These are phyloP conservation scores for Drosophila setosimentum DNA, from an alignment of 2,888 invertebrate genomes.

Conservation along the genomic window DNA sequence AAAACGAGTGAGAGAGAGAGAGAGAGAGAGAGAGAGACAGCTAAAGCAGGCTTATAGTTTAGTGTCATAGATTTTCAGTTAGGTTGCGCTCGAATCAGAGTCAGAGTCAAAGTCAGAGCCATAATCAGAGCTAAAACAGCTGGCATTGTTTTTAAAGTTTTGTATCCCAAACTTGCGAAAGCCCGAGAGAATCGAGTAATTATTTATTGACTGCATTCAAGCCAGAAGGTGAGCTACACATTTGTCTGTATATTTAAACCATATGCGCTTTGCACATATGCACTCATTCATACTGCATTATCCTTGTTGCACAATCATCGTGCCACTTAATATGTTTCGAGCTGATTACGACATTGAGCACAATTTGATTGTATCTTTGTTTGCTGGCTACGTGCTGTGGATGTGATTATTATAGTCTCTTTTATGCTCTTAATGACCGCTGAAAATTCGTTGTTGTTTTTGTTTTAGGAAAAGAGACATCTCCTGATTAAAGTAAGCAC, in stretches of 20 bases:
- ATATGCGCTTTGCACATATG: slow-evolving; percentile 13
- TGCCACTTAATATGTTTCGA: slow-evolving; percentile 38
- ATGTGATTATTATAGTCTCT: slow-evolving; percentile 1
- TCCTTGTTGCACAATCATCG: slow-evolving; percentile 22
- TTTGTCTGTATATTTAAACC: slow-evolving; percentile 13
- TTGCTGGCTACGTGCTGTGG: neutral
- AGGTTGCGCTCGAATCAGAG: slow-evolving; percentile 29
- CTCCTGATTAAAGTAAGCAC: neutral
- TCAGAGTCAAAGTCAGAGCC: slow-evolving; percentile 8
- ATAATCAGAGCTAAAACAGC: slow-evolving; percentile 26
- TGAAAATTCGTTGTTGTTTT: neutral
- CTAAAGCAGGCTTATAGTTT: slow-evolving; percentile 59
- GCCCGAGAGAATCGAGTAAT: slow-evolving; percentile 13
- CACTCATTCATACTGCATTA: slow-evolving; percentile 14
- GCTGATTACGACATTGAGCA: slow-evolving; percentile 40
- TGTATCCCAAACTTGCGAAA: neutral
- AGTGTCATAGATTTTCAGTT: slow-evolving; percentile 73
- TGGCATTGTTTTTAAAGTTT: slow-evolving; percentile 40
- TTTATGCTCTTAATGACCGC: slow-evolving; percentile 1
- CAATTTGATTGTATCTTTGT: slow-evolving; percentile 29
- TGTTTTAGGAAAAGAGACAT: neutral
- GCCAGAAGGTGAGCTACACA: slow-evolving; percentile 35
- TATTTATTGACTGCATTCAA: slow-evolving; percentile 29
- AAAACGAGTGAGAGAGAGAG: neutral
- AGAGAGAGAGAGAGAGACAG: too few relatives aligned